Conservation (phyloP, 2,888 invertebrate genomes). For the Sicus ferrugineus region DNA sequence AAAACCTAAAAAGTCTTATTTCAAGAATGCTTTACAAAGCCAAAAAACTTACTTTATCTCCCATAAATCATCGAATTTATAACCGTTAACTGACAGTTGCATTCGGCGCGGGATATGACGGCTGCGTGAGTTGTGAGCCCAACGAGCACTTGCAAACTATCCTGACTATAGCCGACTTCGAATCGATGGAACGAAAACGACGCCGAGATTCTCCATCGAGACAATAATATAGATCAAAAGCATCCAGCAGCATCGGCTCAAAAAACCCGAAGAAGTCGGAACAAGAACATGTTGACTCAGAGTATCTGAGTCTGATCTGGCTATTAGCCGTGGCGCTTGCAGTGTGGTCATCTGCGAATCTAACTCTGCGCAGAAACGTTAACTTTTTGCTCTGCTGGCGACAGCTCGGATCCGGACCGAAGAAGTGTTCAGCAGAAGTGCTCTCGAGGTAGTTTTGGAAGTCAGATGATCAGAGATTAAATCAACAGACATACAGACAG, state of each 20-base stretch:
- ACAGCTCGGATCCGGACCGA: not conserved
- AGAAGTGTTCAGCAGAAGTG: not conserved
- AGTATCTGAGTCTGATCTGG: constrained; percentile 34
- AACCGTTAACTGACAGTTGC: constrained; percentile 46
- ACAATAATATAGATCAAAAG: not conserved
- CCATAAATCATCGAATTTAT: constrained; percentile 62
- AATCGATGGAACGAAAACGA: not conserved
- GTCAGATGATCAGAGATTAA: constrained; percentile 28
- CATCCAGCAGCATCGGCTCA: not conserved
- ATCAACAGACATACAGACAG: constrained; percentile 2
- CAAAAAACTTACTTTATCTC: not conserved
- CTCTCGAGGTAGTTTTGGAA: constrained; percentile 12
- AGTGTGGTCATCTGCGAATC: constrained; percentile 46
- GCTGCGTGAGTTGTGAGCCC: constrained; percentile 51
- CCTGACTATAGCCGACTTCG: constrained; percentile 18
- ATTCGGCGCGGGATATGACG: constrained; percentile 44
- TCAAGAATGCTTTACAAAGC: not conserved
- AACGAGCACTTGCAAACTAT: constrained; percentile 41
- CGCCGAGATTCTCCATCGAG: not conserved
- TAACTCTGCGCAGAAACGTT: constrained; percentile 20
- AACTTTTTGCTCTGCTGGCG: not conserved
- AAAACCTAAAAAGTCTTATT: not conserved
- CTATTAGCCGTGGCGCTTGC: constrained; percentile 50
- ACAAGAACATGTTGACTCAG: not conserved
- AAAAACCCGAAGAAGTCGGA: not conserved